phyloP scores from a whole-genome alignment of 1,140 invertebrate species.

The Alviniconcha marisindica region DNA sequence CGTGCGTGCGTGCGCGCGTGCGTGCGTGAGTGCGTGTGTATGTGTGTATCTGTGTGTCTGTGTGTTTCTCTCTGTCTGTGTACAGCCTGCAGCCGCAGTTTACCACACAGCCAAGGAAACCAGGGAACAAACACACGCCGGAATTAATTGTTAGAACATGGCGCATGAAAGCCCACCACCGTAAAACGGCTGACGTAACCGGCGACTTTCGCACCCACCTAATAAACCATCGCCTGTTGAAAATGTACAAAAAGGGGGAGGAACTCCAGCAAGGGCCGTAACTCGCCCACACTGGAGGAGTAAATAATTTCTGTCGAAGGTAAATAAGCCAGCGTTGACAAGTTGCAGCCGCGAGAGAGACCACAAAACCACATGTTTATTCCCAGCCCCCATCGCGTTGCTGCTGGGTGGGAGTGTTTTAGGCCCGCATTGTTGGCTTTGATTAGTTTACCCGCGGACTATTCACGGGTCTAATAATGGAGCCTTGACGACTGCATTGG shows the following conservation, averaged over 20 bases:
- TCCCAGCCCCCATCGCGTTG: neutral
- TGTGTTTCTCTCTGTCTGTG: too few relatives aligned
- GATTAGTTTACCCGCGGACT: neutral
- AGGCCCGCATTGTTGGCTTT: neutral
- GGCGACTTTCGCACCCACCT: too few relatives aligned
- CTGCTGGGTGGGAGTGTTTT: neutral
- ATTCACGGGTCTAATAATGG: neutral
- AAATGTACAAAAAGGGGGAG: constrained; percentile 1
- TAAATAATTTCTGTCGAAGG: neutral
- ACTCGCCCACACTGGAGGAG: neutral
- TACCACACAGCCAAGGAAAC: too few relatives aligned
- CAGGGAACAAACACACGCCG: too few relatives aligned
- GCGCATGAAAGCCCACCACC: too few relatives aligned
- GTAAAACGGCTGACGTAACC: too few relatives aligned
- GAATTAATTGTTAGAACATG: too few relatives aligned
- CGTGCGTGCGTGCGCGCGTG: neutral
- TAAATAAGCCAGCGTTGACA: constrained; percentile 4
- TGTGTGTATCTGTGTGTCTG: too few relatives aligned
- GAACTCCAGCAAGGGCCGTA: neutral
- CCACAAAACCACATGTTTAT: neutral
- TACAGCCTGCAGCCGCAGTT: too few relatives aligned
- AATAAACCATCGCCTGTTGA: neutral
- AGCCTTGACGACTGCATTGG: too few relatives aligned
- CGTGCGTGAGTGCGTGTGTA: neutral
- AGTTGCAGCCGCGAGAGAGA: neutral